Evolutionary conservation across 2,113 vertebrate genomes (phyloP).

Genomic region (Melanerpes formicivorus): DNA sequence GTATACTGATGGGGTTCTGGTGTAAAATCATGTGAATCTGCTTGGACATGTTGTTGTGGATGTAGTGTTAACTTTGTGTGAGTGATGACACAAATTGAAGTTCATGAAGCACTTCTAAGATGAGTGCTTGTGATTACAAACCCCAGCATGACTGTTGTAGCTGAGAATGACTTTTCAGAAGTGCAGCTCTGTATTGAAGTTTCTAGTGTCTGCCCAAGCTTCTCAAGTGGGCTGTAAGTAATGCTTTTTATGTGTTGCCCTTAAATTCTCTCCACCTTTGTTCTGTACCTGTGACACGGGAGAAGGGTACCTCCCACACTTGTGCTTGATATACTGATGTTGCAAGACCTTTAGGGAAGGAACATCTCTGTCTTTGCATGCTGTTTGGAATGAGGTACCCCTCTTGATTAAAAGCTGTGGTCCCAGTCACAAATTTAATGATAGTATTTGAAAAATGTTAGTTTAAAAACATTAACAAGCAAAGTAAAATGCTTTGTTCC

Average conservation of each 20-base stretch:
- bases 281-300: background rate
- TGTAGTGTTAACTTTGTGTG: background rate
- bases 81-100: background rate
- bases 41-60: background rate
- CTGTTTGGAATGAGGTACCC: background rate
- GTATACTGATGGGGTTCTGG: background rate
- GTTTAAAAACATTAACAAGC: background rate
- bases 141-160: background rate
- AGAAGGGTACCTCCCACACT: background rate
- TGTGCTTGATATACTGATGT: background rate
- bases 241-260: background rate
- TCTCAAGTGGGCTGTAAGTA: background rate
- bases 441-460: background rate
- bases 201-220: background rate
- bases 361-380: background rate
- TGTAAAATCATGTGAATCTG: slow-evolving; percentile 16
- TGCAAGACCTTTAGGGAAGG: slow-evolving; percentile 2
- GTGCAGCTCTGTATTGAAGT: background rate
- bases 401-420: background rate
- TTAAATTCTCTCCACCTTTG: background rate
- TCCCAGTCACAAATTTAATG: background rate
- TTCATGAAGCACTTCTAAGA: background rate
- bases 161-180: background rate
- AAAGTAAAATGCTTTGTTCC: background rate
- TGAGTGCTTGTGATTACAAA: background rate